Base-by-base conservation (phyloP, 2,888 invertebrate species). In the Dione juno region DNA sequence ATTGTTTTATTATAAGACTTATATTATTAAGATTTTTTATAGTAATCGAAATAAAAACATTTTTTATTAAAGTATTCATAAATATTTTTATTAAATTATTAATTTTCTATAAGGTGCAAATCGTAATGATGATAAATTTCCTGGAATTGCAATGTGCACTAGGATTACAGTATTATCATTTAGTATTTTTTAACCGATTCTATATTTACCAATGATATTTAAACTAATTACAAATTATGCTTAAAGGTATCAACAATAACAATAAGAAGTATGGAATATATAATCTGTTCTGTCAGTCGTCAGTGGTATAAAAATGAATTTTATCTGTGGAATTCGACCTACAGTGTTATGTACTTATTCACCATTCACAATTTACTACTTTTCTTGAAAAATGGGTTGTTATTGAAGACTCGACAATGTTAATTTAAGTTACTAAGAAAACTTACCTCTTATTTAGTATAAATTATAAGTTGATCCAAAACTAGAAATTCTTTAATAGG, bases 341-440 rank as follows among this genome's bases (percentile, higher is more conserved):
- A 66, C 45, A 59, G 50, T 66, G 59, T 45, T 66, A 66, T 71
- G 71, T 84, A 68, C 40, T 70, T 83, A 77, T 81, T 85, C 81
- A 71, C 69, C 71, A 71, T 71, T 71, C 67, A 68, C 66, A 66
- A 73, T 64, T 71, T 68, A 71, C 66, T 84, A 82, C 82, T 84
- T 61, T 85, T 87, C 80, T 77, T 83, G 83, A 73, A 75, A 84
- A 84, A 84, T 85, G 85, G 81, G 82, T 88, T 89, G 88, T 89
- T 89, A 89, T 88, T 87, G 84, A 88, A 57, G 16, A 37, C 84
- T 74, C 63, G 70, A 77, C 78, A 78, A 76, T 69, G 66, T 73
- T 69, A 65, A 16, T 58, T 40, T 64, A 48, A 48, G 50, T 65
- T 61, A 45, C 28, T 57, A 11, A 57, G 11, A 61, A 61, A 14